A percentile compares a stretch with the other conserved stretches of the same genome.
Evolutionary conservation across 2,888 invertebrate genomes (phyloP).

Genomic region (Ecliptopera silaceata): DNA sequence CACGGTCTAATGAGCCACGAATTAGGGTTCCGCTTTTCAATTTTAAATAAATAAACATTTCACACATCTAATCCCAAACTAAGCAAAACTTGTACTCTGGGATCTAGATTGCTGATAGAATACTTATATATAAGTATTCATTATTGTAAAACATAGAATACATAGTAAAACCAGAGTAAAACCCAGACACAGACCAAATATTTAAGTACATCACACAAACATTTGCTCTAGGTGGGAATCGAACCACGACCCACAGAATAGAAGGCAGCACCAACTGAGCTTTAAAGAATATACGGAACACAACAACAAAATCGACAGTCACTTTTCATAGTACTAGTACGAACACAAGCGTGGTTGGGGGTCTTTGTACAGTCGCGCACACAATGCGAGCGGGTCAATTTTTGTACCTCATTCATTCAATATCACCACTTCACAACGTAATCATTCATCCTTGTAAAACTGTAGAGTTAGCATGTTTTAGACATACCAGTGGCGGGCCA

Average conservation of each 20-base stretch:
- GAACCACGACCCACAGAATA: no score
- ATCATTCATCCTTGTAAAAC: constrained; percentile 26
- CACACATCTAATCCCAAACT: not conserved
- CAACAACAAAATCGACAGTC: not conserved
- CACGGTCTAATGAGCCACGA: constrained; percentile 43
- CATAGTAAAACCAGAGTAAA: no score
- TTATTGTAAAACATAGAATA: no score
- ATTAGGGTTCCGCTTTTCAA: constrained; percentile 25
- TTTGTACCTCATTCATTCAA: constrained; percentile 34
- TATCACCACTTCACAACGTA: constrained; percentile 31
- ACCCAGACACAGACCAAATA: no score
- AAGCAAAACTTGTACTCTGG: no score
- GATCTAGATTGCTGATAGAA: no score
- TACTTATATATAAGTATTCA: no score
- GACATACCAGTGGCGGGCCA: no score
- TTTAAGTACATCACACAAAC: no score
- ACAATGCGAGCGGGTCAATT: constrained; percentile 47
- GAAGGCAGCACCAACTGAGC: no score
- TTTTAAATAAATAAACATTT: not conserved
- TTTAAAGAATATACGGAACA: no score
- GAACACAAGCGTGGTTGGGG: constrained; percentile 43
- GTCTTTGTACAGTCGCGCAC: constrained; percentile 40
- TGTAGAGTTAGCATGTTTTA: constrained; percentile 10
- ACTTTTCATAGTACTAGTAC: constrained; percentile 29
- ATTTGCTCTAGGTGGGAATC: no score